Evolutionary conservation across 2,888 invertebrate genomes (phyloP).

Genomic region (Ectemnius lituratus): DNA sequence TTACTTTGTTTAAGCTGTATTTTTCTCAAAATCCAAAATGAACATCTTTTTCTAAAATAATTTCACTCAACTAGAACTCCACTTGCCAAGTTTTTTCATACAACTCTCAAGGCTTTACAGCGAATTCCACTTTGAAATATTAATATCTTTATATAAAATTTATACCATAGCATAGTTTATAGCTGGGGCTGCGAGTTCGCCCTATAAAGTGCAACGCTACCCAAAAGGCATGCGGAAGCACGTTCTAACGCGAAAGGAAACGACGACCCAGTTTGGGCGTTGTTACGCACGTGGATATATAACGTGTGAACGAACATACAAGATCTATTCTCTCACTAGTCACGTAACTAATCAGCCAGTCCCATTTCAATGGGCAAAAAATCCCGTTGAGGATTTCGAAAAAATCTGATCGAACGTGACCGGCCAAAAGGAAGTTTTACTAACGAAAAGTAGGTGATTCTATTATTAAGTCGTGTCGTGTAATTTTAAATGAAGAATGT

Average conservation of each 20-base stretch:
- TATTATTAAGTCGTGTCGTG: no score
- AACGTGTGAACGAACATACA: constrained; percentile 11
- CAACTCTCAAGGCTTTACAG: no score
- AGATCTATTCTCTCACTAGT: constrained; percentile 6
- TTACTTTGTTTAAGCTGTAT: not conserved
- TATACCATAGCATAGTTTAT: not conserved
- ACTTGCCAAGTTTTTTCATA: not conserved
- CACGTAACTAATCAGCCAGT: not conserved
- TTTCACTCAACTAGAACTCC: no score
- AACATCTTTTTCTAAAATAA: no score
- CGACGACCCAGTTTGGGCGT: constrained; percentile 62
- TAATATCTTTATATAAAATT: no score
- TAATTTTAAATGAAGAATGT: no score
- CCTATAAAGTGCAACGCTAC: constrained; percentile 8
- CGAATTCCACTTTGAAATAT: no score
- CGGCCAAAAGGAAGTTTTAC: no score
- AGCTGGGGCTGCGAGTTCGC: not conserved
- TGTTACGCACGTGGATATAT: constrained; percentile 40
- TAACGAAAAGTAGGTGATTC: no score
- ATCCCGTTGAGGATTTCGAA: no score
- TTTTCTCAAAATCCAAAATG: not conserved
- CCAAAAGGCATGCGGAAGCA: constrained; percentile 63
- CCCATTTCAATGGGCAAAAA: no score
- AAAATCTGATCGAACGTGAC: no score
- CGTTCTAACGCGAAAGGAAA: constrained; percentile 63